Evolutionary conservation across 2,888 invertebrate genomes (phyloP).

Genomic region (Chrysina gloriosa): DNA sequence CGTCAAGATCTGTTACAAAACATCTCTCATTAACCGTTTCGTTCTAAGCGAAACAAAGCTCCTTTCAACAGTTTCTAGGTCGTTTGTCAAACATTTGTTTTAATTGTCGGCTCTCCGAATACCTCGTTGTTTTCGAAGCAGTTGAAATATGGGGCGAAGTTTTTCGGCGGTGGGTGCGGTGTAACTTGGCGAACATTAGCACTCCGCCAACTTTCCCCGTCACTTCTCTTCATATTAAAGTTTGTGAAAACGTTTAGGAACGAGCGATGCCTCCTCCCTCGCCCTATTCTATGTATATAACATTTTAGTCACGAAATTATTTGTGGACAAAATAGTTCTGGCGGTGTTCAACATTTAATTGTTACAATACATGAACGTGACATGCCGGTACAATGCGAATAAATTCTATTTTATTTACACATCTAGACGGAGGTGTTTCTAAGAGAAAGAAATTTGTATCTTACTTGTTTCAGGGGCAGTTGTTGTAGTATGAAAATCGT

Average conservation of each 20-base stretch:
- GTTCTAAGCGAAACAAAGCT: background rate
- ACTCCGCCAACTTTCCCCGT: background rate
- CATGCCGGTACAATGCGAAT: no score
- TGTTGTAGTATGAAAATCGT: no score
- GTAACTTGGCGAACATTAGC: constrained; percentile 20
- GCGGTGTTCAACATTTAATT: no score
- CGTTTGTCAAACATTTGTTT: constrained; percentile 6
- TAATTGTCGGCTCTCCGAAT: constrained; percentile 12
- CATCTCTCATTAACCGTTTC: background rate
- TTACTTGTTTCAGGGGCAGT: no score
- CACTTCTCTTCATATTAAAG: constrained; percentile 25
- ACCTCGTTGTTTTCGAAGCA: constrained; percentile 17
- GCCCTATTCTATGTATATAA: no score
- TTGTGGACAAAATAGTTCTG: no score
- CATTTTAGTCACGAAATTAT: no score
- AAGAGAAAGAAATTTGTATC: no score
- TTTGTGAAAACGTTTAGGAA: background rate
- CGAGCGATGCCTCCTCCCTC: background rate
- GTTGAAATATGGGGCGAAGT: constrained; percentile 20
- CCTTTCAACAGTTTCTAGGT: background rate
- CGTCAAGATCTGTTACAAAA: no score
- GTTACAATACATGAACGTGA: no score
- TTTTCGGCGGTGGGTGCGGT: constrained; percentile 2
- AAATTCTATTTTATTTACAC: no score
- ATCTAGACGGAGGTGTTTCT: no score